These are phyloP conservation scores for Halictus ligatus DNA, from an alignment of 2,888 invertebrate genomes.

Conservation along the genomic window DNA sequence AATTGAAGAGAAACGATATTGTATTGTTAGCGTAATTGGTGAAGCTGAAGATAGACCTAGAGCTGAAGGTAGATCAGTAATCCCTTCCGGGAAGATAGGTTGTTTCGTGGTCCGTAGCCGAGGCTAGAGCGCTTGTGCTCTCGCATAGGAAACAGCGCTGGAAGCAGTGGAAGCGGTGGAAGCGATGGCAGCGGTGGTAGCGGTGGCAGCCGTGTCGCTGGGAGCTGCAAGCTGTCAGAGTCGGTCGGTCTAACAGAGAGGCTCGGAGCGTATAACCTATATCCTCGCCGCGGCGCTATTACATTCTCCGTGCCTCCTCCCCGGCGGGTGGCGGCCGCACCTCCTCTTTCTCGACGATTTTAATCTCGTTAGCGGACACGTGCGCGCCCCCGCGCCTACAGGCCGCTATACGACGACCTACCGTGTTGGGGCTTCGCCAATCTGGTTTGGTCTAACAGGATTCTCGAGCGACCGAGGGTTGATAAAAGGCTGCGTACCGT, in stretches of 20 bases:
- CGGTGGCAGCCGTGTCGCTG: conserved; percentile 43
- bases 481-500: conserved; percentile 85
- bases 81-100: not conserved
- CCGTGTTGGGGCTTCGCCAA: conserved; percentile 86
- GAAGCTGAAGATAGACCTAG: not conserved
- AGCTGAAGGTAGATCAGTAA: not conserved
- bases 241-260: conserved; percentile 59
- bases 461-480: conserved; percentile 86
- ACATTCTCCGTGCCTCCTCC: conserved; percentile 88
- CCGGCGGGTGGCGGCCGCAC: conserved; percentile 82
- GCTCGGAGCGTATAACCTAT: conserved; percentile 63
- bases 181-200: not conserved
- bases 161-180: not conserved
- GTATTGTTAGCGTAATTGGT: not conserved
- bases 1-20: no score
- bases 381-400: conserved; percentile 84
- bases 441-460: conserved; percentile 92
- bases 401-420: conserved; percentile 64
- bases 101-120: not conserved
- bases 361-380: conserved; percentile 90
- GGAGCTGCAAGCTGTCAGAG: conserved; percentile 46
- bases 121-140: conserved; percentile 44
- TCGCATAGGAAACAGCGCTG: conserved; percentile 15
- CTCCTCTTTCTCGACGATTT: conserved; percentile 87
- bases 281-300: conserved; percentile 80